Evolutionary conservation across 2,888 invertebrate species (phyloP).

Genomic region (Eupeodes luniger): DNA sequence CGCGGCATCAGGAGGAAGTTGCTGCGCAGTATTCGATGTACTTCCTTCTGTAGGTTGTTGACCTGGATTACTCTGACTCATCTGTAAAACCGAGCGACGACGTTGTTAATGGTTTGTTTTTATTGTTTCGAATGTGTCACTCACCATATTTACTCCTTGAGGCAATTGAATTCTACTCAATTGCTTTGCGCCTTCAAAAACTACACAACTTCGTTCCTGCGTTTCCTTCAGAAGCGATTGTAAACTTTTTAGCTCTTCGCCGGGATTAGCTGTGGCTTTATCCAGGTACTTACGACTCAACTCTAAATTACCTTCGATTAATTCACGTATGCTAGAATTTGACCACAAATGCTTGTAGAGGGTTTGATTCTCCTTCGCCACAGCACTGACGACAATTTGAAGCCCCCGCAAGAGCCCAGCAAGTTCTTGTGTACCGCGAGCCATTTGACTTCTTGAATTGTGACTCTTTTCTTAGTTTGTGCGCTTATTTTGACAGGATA

Average conservation of each 20-base stretch:
- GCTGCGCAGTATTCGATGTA: slow-evolving; percentile 1
- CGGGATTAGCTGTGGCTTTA: slow-evolving; percentile 79
- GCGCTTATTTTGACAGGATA: slow-evolving; percentile 32
- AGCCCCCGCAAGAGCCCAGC: slow-evolving; percentile 89
- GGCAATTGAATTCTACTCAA: slow-evolving; percentile 83
- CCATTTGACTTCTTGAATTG: slow-evolving; percentile 76
- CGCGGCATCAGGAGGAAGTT: slow-evolving; percentile 78
- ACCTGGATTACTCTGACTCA: slow-evolving; percentile 74
- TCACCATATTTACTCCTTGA: slow-evolving; percentile 54
- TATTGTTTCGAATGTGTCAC: neutral
- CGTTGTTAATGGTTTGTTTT: neutral
- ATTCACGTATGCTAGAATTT: slow-evolving; percentile 88
- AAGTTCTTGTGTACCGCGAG: slow-evolving; percentile 86
- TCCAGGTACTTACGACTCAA: slow-evolving; percentile 78
- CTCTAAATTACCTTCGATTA: slow-evolving; percentile 80
- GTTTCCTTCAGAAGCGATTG: slow-evolving; percentile 85
- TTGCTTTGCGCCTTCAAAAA: slow-evolving; percentile 89
- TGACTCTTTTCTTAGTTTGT: slow-evolving; percentile 7
- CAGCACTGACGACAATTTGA: slow-evolving; percentile 88
- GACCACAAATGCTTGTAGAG: slow-evolving; percentile 87
- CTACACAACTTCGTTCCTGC: slow-evolving; percentile 88
- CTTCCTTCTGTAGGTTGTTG: slow-evolving; percentile 22
- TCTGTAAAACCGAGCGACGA: slow-evolving; percentile 40
- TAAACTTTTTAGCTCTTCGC: slow-evolving; percentile 82
- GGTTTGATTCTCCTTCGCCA: slow-evolving; percentile 88